Evolutionary conservation across 30 jellyfish, hydroid and myxozoan species (phyloP), one percentile per base, ranked within the genome.

Genomic region (Aurelia aurita complex sp. Pacific): DNA sequence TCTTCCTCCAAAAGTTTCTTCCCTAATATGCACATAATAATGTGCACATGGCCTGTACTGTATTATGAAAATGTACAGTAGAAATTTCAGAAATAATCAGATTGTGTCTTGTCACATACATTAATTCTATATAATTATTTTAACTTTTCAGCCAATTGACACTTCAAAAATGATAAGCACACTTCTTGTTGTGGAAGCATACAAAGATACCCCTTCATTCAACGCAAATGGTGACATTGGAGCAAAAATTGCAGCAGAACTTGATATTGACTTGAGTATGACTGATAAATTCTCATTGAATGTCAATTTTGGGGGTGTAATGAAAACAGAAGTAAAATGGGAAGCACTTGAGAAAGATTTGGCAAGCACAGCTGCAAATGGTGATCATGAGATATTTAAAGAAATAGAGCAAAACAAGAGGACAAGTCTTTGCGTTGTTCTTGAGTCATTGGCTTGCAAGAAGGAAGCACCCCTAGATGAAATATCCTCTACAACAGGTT

Each of bases 221-320:
- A 88, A 94, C 14, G 95, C 85, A 19, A 90, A 88, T 83, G 98
- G 98, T 2, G 88, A 76, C 64, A 65, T 94, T 69, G 98, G 98
- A 3, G 91, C 92, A 46, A 94, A 94, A 61, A 88, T 94, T 57
- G 97, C 98, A n/a, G 6, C 90, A 17, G 98, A 94, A 78, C 74
- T 94, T 16, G 86, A 83, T 40, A 51, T 94, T 51, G 96, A 94
- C 62, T 73, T 94, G 32, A 82, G 91, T 53, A 91, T 67, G 50
- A 67, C 91, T 34, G 97, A 94, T 57, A 86, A 78, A n/a, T 82
- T 87, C 61, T 76, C 89, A 38, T 55, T 88, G 74, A 73, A 60
- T 12, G 89, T 88, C 6, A 60, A 77, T 64, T 72, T 94, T 75
- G 98, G 98, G 14, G 96, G 84, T 63, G 74, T 94, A n/a, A 69